Evolutionary conservation across 2,888 invertebrate species (phyloP).

Genomic region (Melinaea menophilus): DNA sequence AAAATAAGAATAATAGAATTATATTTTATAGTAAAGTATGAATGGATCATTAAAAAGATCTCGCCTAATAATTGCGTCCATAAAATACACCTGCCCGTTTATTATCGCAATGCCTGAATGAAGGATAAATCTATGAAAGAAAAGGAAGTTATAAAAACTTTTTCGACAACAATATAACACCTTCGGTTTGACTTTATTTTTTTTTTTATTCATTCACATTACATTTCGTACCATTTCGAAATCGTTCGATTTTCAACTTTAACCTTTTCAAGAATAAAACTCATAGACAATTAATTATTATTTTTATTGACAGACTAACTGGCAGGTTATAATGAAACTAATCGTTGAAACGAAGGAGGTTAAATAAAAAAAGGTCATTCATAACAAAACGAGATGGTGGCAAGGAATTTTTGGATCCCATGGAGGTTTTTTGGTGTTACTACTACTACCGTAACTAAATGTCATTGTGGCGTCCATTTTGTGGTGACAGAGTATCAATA

Average conservation of each 20-base stretch:
- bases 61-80: slow-evolving; percentile 65
- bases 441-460: slow-evolving; percentile 70
- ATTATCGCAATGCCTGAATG: slow-evolving; percentile 58
- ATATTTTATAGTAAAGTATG: not conserved
- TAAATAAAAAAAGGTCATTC: slow-evolving; percentile 50
- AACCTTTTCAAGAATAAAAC: slow-evolving; percentile 32
- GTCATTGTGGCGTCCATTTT: slow-evolving; percentile 53
- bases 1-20: not conserved
- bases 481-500: slow-evolving; percentile 50
- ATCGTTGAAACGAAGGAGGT: slow-evolving; percentile 45
- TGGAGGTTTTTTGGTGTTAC: slow-evolving; percentile 61
- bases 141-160: slow-evolving; percentile 68
- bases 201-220: slow-evolving; percentile 65
- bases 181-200: slow-evolving; percentile 49
- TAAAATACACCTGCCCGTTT: slow-evolving; percentile 68
- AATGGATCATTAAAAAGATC: slow-evolving; percentile 30
- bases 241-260: slow-evolving; percentile 42
- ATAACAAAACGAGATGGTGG: slow-evolving; percentile 48
- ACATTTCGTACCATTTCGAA: slow-evolving; percentile 33
- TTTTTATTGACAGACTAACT: slow-evolving; percentile 29
- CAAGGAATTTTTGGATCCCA: slow-evolving; percentile 66
- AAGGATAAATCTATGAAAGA: slow-evolving; percentile 46
- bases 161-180: slow-evolving; percentile 55
- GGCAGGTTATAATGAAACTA: slow-evolving; percentile 38
- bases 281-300: slow-evolving; percentile 32